Conservation (phyloP, 2,888 invertebrate genomes). For the Xestia rhomboidea region DNA sequence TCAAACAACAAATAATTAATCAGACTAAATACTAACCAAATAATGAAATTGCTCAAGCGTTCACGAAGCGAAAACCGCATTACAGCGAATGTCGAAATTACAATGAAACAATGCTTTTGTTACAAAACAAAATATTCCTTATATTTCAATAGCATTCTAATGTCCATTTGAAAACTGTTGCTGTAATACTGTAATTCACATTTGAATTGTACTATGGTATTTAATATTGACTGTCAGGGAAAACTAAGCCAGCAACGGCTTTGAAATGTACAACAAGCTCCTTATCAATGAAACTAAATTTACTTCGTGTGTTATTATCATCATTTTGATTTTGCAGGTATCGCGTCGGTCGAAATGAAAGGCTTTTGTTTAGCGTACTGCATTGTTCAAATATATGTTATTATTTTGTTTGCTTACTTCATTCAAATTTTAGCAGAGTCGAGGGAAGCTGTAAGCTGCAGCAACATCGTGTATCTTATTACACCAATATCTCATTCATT, state of each 20-base stretch:
- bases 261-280: background rate
- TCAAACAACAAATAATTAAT: background rate
- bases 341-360: background rate
- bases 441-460: background rate
- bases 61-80: slow-evolving; percentile 22
- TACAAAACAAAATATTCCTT: background rate
- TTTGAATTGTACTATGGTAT: background rate
- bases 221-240: background rate
- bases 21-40: background rate
- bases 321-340: slow-evolving; percentile 28
- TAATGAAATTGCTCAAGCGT: slow-evolving; percentile 20
- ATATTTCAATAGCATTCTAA: background rate
- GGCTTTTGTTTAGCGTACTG: background rate
- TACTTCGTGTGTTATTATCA: slow-evolving; percentile 1
- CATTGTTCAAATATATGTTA: background rate
- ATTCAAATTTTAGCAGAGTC: background rate
- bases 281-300: background rate
- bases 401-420: background rate
- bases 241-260: background rate
- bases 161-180: background rate
- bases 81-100: slow-evolving; percentile 34
- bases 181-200: background rate
- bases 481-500: background rate
- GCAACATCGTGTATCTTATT: background rate
- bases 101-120: background rate